Base-by-base conservation (phyloP, 2,888 invertebrate species). In the Lithophane socia region DNA sequence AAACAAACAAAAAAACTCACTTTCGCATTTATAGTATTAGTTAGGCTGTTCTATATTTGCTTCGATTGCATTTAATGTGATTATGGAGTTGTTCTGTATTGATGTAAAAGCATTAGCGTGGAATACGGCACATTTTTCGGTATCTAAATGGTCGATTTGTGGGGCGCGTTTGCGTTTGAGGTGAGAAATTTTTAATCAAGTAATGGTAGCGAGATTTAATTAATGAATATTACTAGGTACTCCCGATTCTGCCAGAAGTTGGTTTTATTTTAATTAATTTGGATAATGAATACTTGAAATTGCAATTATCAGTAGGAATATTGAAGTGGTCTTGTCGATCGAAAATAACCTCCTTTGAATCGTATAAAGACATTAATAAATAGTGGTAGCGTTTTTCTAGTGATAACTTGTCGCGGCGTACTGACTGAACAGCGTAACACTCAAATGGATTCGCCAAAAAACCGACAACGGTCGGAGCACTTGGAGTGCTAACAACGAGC, bases 161-260 rank as follows among this genome's bases (percentile, higher is more conserved):
- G 66, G 18, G 8, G 13, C 44, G 3, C 16, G 13, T 44, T 68
- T 63, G 56, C 47, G 16, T 64, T 64, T 47, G 47, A 37, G 24
- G 49, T 58, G 61, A 77, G 56, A 67, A n/a, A 0, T 52, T 65
- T 80, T 80, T 80, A 77, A 80, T 80, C 65, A 77, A 67, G 78
- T 82, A 83, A 83, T 77, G 65, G 69, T 21, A 7, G 21, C 42
- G n/a, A 1, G 37, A 18, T 24, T 77, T 66, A 77, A 66, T 70
- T 66, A 66, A 66, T 82, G 4, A 66, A 80, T 37, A 29, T 60
- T 21, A 21, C 29, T 49, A 18, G 24, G 29, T 29, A 24, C 24
- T 24, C 29, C 7, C 16, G 42, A 52, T 63, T 52, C 29, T n/a
- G 24, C 7, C 16, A 21, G 7, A 56, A 58, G 3, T n/a, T 49